phyloP scores from a whole-genome alignment of 2,797 vertebrate genomes.

The Molothrus aeneus region DNA sequence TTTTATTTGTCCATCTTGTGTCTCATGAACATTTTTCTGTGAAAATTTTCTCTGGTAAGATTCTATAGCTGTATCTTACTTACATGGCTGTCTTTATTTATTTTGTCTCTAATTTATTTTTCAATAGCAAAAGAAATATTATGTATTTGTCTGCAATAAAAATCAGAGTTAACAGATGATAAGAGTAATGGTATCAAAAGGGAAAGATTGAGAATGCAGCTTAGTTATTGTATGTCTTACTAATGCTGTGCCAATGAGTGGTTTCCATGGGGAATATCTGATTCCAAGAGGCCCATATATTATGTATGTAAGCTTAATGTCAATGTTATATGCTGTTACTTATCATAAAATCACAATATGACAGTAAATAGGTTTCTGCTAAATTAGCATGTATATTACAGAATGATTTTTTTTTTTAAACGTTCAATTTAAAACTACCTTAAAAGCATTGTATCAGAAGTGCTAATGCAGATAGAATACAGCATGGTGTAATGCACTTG shows the following conservation, averaged over 20 bases:
- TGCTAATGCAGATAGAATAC: neutral
- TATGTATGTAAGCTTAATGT: neutral
- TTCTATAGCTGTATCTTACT: neutral
- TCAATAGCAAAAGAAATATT: neutral
- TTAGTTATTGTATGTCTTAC: neutral
- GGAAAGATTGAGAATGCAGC: neutral
- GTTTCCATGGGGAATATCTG: slow-evolving; percentile 22
- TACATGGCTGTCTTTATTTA: neutral
- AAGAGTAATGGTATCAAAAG: neutral
- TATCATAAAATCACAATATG: neutral
- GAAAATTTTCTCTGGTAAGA: neutral
- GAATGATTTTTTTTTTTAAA: neutral
- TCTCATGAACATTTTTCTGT: neutral
- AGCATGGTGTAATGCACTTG: neutral
- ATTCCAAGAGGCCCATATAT: neutral
- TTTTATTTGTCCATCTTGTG: neutral
- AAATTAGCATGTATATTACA: neutral
- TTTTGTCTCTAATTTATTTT: neutral
- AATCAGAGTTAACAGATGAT: neutral
- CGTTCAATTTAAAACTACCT: neutral
- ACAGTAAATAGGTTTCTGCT: neutral
- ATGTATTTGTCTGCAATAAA: neutral
- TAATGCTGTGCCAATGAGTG: neutral
- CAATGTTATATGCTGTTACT: neutral
- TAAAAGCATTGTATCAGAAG: neutral